phyloP scores from a whole-genome alignment of 2,888 invertebrate species.

The Trissolcus japonicus region DNA sequence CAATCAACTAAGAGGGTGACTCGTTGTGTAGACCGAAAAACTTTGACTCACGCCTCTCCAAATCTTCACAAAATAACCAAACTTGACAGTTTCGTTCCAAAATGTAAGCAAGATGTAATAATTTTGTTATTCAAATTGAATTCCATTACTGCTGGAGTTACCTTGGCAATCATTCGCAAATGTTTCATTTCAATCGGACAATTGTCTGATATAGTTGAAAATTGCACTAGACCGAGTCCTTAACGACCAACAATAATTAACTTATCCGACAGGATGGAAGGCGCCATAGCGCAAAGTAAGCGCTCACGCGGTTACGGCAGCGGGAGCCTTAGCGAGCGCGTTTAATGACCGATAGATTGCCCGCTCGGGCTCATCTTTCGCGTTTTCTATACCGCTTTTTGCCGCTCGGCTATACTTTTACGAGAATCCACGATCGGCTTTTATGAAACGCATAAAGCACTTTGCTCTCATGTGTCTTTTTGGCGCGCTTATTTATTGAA shows the following conservation, averaged over 20 bases:
- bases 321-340: conserved; percentile 66
- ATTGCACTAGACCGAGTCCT: conserved; percentile 56
- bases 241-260: conserved; percentile 71
- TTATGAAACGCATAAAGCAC: conserved; percentile 50
- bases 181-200: conserved; percentile 51
- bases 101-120: too few species aligned
- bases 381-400: conserved; percentile 50
- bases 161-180: too few species aligned
- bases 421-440: conserved; percentile 41
- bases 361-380: conserved; percentile 58
- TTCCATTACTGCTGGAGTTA: too few species aligned
- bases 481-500: conserved; percentile 32
- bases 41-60: conserved; percentile 66
- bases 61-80: conserved; percentile 40
- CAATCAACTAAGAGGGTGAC: conserved; percentile 37
- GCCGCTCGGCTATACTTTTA: conserved; percentile 20
- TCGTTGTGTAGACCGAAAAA: conserved; percentile 37
- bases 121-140: too few species aligned
- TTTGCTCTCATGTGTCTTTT: conserved; percentile 18
- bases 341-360: conserved; percentile 70
- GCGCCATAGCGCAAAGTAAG: conserved; percentile 62
- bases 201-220: conserved; percentile 69
- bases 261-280: conserved; percentile 65
- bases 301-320: conserved; percentile 57
- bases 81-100: too few species aligned